Evolutionary conservation across 2,888 invertebrate genomes (phyloP), one percentile per base, ranked within the genome.

Genomic region (Nineta flava): DNA sequence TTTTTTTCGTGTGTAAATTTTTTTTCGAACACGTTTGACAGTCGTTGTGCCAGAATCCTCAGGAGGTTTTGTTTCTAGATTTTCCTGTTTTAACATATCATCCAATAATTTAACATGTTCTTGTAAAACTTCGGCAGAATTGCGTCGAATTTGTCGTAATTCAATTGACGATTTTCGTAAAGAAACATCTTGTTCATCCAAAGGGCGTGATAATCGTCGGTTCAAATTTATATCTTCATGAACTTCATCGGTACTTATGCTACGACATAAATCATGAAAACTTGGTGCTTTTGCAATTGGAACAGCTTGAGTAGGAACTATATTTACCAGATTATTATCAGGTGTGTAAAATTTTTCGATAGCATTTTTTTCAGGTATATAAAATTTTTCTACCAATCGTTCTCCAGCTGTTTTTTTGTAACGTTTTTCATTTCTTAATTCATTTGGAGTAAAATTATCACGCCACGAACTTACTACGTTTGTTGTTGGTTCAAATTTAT

Each of bases 351-450:
- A n/a, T n/a, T n/a, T n/a, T n/a, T n/a, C n/a, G n/a, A n/a, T n/a
- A n/a, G 61, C 62, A 57, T 73, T 65, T 59, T 75, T 71, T 58
- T 81, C 76, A 58, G 75, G 77, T 21, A 86, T 78, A 42, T 77
- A 66, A 60, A 81, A 83, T 61, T 87, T 85, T 64, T 88, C 87
- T 16, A 83, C 74, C 49, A 88, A 67, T 55, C 81, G 69, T 55
- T 85, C 84, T 1, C 87, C 87, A 1, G 83, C 73, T 0, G 80
- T 74, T 61, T 82, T 83, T 59, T 76, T 77, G 66, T 76, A 66
- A 67, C 69, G 64, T 63, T 70, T 70, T 34, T 68, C 67, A 59
- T 70, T 65, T 59, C 69, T 67, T 53, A 76, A 64, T 58, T 80
- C 79, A 2, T 77, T 73, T 1, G 76, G 75, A 50, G 64, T 59